These are phyloP conservation scores for Drosophila mayri DNA, from an alignment of 1,140 invertebrate genomes.

Conservation along the genomic window DNA sequence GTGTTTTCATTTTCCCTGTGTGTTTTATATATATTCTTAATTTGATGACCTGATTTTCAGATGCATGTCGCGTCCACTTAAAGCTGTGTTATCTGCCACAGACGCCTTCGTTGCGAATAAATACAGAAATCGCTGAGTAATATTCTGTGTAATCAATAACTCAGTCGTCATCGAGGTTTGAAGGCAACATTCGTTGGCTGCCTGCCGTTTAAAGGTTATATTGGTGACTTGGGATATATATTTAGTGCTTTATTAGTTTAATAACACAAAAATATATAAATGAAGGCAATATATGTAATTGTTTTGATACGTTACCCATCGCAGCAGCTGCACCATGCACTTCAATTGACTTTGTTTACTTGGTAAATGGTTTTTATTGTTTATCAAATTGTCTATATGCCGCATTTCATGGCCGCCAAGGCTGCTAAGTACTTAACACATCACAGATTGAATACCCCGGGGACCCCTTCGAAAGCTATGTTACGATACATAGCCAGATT, in stretches of 20 bases:
- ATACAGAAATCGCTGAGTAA: conserved; percentile 14
- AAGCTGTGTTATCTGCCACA: conserved; percentile 13
- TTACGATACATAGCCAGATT: conserved; percentile 1
- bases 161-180: conserved; percentile 10
- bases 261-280: conserved; percentile 8
- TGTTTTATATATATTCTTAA: not conserved
- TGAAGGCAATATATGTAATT: not conserved
- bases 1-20: not conserved
- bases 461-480: not conserved
- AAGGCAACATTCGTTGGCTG: not conserved
- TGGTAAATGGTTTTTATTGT: conserved; percentile 48
- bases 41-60: conserved; percentile 15
- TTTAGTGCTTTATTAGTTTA: conserved; percentile 9
- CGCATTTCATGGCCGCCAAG: conserved; percentile 62
- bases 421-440: conserved; percentile 77
- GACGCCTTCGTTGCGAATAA: conserved; percentile 9
- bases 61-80: not conserved
- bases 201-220: not conserved
- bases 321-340: conserved; percentile 6
- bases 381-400: conserved; percentile 40
- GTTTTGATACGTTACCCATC: not conserved
- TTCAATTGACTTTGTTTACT: conserved; percentile 49
- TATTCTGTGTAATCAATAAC: conserved; percentile 4
- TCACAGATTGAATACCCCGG: conserved; percentile 70
- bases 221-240: not conserved